Base-by-base conservation (phyloP, 2,113 vertebrate species). In the Pardalotus punctatus region DNA sequence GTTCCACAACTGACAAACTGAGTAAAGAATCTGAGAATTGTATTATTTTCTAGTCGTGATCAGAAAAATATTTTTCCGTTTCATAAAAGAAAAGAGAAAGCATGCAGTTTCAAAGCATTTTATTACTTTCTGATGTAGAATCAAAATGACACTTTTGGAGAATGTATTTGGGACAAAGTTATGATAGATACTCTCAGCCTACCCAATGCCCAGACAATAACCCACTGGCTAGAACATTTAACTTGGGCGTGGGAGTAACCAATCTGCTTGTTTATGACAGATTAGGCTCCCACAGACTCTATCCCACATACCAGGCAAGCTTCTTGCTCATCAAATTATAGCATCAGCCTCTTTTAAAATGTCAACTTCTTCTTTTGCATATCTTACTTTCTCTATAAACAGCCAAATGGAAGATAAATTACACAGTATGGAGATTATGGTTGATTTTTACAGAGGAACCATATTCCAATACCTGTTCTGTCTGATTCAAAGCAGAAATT, bases 231-330 rank as follows among this genome's bases (percentile, higher is more conserved):
- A 88, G 71, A 95, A 90, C 67, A 69, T 69, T 94, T 42, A 67
- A 86, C 40, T 80, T 86, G 14, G 13, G 5, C 0, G 86, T 93
- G 60, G 81, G 90, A 90, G 85, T 71, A 88, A 72, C 40, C 72
- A 48, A 60, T 86, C 48, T 72, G 27, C 82, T 92, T 92, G 61
- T 82, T 92, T 95, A n/a, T 94, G 82, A 86, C 76, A 92, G 74
- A 92, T 82, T 64, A 93, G 43, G 76, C 20, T 90, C 93, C 79
- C 31, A 82, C 76, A 69, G 58, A 76, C 43, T 92, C 38, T 12
- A 8, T 90, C 86, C 82, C 66, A 92, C 70, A 48, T 47, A 93
- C 8, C 27, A 81, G 65, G 9, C 33, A 80, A 88, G 28, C 11
- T 67, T 79, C 51, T 79, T 90, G 76, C 48, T 88, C 61, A 82